Conservation (phyloP, 2,888 invertebrate genomes). For the Oligia strigilis region DNA sequence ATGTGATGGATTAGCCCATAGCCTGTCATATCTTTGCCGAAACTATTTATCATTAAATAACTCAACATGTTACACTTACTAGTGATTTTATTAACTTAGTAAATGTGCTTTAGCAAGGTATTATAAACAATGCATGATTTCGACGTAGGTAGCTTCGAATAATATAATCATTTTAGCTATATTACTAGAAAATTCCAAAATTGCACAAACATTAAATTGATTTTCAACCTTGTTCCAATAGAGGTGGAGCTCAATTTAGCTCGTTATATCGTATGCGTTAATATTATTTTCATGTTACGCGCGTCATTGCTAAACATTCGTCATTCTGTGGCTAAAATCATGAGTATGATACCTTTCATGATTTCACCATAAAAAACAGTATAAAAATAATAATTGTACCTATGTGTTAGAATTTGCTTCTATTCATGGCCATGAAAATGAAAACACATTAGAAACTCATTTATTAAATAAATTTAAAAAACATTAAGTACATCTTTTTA, state of each 20-base stretch:
- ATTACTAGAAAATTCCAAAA: constrained; percentile 12
- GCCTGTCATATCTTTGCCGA: neutral
- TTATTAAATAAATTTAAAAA: neutral
- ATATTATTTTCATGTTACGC: constrained; percentile 2
- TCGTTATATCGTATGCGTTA: neutral
- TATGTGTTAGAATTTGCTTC: neutral
- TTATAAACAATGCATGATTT: neutral
- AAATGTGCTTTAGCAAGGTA: neutral
- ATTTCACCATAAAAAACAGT: constrained; percentile 11
- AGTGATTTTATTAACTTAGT: neutral
- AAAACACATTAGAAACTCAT: neutral
- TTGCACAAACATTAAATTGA: neutral
- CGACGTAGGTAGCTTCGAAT: neutral
- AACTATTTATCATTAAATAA: constrained; percentile 3
- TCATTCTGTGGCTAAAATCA: constrained; percentile 20
- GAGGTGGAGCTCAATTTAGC: neutral
- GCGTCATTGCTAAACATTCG: constrained; percentile 24
- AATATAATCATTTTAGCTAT: neutral
- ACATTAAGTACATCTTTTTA: too few relatives aligned
- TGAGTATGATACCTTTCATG: neutral
- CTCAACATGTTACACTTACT: neutral
- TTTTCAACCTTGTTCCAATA: neutral
- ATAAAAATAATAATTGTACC: neutral
- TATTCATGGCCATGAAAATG: neutral
- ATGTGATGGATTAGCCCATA: constrained; percentile 17